These are phyloP conservation scores for Alauda arvensis DNA, from an alignment of 2,797 vertebrate species.

Conservation along the genomic window DNA sequence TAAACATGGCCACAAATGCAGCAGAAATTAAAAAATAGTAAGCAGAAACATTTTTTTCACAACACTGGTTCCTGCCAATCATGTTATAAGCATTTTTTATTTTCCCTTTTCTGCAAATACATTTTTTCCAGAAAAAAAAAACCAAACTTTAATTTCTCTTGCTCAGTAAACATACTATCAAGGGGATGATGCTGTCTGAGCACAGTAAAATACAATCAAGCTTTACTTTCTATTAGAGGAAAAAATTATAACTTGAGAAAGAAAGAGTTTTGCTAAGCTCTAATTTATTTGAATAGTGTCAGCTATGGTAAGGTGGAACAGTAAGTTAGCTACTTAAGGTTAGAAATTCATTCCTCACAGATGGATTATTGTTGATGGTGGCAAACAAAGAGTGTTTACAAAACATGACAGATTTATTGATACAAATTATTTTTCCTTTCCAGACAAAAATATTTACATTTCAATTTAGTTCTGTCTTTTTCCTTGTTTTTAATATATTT, in stretches of 20 bases:
- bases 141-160: background rate
- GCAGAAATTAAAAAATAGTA: background rate
- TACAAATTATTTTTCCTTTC: background rate
- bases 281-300: background rate
- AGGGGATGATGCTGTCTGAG: background rate
- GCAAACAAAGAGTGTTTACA: background rate
- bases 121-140: background rate
- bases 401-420: background rate
- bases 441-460: conserved; percentile 12
- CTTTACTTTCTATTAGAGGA: background rate
- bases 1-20: background rate
- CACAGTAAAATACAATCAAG: background rate
- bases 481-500: background rate
- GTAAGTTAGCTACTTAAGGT: background rate
- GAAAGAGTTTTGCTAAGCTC: background rate
- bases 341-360: background rate
- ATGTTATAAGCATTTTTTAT: background rate
- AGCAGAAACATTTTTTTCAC: background rate
- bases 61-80: background rate
- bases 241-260: background rate
- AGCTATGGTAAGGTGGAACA: background rate
- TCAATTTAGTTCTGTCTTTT: background rate
- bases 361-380: background rate
- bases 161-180: background rate
- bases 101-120: background rate